Evolutionary conservation across 2,797 vertebrate genomes (phyloP).

Genomic region (Selene dorsalis): DNA sequence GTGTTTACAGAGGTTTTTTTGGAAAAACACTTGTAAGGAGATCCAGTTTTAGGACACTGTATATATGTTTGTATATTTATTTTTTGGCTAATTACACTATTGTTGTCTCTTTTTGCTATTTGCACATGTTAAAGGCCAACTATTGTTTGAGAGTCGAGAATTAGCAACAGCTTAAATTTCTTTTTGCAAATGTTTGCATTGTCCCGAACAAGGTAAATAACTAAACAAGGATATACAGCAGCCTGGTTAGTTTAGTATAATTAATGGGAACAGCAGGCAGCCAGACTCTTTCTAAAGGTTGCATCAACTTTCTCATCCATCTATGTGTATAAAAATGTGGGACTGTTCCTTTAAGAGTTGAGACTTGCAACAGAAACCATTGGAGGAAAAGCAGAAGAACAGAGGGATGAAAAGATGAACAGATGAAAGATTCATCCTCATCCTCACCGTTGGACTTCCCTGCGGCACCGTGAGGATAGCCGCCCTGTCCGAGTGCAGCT

Average conservation of each 20-base stretch:
- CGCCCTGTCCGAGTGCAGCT: slow-evolving; percentile 63
- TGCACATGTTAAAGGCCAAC: no score
- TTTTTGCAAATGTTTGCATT: no score
- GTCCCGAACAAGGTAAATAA: no score
- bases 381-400: not conserved
- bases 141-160: no score
- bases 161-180: no score
- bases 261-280: not conserved
- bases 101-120: no score
- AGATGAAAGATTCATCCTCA: slow-evolving; percentile 1
- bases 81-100: no score
- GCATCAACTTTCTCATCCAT: not conserved
- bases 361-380: not conserved
- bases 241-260: not conserved
- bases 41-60: not conserved
- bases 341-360: not conserved
- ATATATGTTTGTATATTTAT: no score
- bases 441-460: slow-evolving; percentile 53
- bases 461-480: slow-evolving; percentile 57
- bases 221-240: no score
- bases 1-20: not conserved
- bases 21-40: no score
- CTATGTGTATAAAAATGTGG: not conserved
- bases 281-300: no score
- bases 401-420: not conserved